Evolutionary conservation across 2,888 invertebrate species (phyloP).

Genomic region (Dendrolimus pini): DNA sequence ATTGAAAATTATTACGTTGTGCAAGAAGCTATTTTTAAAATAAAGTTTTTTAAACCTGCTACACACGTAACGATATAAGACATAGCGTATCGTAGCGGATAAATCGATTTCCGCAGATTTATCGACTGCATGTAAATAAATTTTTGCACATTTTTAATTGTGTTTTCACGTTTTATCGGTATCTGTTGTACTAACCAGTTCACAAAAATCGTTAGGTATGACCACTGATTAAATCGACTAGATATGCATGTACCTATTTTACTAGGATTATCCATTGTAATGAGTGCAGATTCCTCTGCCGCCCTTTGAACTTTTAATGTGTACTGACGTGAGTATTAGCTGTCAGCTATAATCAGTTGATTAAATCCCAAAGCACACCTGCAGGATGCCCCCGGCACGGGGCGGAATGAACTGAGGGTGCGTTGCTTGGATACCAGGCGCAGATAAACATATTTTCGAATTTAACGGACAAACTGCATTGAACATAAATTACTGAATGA

Average conservation of each 20-base stretch:
- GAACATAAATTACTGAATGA: neutral
- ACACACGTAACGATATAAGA: no score
- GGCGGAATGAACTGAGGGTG: conserved; percentile 23
- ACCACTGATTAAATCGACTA: no score
- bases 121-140: no score
- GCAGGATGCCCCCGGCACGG: conserved; percentile 33
- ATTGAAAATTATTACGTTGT: no score
- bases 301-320: neutral
- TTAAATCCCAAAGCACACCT: conserved; percentile 68
- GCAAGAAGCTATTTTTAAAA: no score
- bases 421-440: conserved; percentile 44
- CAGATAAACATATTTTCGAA: conserved; percentile 53
- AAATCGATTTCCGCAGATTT: no score
- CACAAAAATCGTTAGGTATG: no score
- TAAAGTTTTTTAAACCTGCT: no score
- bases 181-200: no score
- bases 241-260: neutral
- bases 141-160: no score
- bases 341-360: conserved; percentile 64
- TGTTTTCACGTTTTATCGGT: no score
- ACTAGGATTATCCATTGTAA: neutral
- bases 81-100: no score
- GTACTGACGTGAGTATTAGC: conserved; percentile 12
- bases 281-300: neutral
- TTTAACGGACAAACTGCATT: conserved; percentile 24